Base-by-base conservation (phyloP, 2,113 vertebrate species). In the Rhodinocichla rosea region DNA sequence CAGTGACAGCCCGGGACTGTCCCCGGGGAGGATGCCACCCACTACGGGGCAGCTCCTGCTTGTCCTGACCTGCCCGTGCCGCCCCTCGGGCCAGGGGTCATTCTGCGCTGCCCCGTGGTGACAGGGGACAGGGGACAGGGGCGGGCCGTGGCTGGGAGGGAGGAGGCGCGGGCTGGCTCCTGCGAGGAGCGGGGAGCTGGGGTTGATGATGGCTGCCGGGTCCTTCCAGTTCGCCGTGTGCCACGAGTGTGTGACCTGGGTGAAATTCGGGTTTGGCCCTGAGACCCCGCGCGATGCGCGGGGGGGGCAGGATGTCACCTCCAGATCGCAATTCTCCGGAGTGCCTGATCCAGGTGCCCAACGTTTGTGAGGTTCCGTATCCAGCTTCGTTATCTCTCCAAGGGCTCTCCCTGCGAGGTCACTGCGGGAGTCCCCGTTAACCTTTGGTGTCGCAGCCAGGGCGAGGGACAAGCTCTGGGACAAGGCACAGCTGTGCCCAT, bases 351-450 rank as follows among this genome's bases (percentile, higher is more conserved):
- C 33, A 27, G 42, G 26, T 45, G 63, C 18, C 40, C 63, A 18
- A 4, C 8, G 8, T 12, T 16, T 14, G n/a, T 19, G 2, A 13
- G 4, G 2, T 11, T 15, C 30, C 3, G 1, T 15, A 5, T 10
- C 17, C 23, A 28, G 56, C 37, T 9, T 7, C 7, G 0, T 53
- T 63, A 22, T 24, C 44, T 30, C 47, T 7, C 11, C 23, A 44
- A 68, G 47, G 17, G 35, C 17, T 42, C 10, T 44, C 28, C 22
- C 9, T 10, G 28, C 15, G 14, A 21, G 7, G 63, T 35, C 6
- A 4, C 24, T 27, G 52, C 1, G 2, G 13, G 22, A 20, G 3
- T 11, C 52, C 33, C 45, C 35, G 15, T 17, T 19, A 22, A 13
- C 23, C 35, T 19, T 10, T 4, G n/a, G 7, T 30, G 21, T 19